These are phyloP conservation scores for Microtus ochrogaster DNA, from an alignment of 2,113 vertebrate genomes.

Conservation along the genomic window DNA sequence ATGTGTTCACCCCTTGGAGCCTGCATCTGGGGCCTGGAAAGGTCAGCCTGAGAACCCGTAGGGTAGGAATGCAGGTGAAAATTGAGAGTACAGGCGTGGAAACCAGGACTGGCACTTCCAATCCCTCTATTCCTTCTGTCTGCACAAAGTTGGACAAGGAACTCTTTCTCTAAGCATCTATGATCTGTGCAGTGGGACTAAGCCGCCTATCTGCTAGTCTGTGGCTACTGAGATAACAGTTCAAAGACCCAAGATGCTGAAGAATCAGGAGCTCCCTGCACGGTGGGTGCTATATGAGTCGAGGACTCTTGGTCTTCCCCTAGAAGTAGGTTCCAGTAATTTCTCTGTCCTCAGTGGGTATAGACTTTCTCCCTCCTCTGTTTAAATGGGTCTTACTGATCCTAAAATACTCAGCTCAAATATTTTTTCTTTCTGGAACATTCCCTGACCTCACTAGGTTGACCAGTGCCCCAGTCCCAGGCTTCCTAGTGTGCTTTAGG, in stretches of 20 bases:
- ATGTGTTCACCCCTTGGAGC: background rate
- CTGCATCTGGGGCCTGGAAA: background rate
- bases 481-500: background rate
- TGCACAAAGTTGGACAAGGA: background rate
- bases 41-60: background rate
- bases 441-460: background rate
- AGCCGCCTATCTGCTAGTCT: background rate
- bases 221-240: background rate
- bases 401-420: background rate
- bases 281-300: background rate
- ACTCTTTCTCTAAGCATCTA: constrained; percentile 3
- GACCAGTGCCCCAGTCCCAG: background rate
- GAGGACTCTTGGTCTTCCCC: background rate
- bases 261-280: background rate
- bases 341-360: background rate
- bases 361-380: background rate
- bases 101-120: background rate
- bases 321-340: background rate
- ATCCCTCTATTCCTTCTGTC: background rate
- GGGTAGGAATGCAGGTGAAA: background rate
- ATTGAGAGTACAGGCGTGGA: background rate
- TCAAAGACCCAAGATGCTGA: background rate
- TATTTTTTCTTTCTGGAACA: constrained; percentile 40
- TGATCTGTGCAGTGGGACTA: background rate
- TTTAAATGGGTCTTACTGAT: background rate